Base-by-base conservation (phyloP, 2,888 invertebrate genomes). In the Anoncus sp. region DNA sequence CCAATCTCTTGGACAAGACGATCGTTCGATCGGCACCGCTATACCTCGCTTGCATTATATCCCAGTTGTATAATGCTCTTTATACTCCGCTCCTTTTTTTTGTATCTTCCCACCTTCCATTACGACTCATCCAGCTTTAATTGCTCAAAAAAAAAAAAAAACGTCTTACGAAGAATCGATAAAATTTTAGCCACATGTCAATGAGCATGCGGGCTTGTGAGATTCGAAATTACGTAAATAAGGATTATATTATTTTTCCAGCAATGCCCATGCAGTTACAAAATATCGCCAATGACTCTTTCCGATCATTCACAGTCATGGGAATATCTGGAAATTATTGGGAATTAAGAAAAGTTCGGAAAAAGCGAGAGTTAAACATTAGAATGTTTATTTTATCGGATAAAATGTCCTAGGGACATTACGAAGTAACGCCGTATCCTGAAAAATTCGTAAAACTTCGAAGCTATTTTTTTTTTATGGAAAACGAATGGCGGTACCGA, bases 1-100 rank as follows among this genome's bases (percentile, higher is more conserved):
- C 83, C 85, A 87, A 88, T 88, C 87, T 83, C 78, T 86, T 83
- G 86, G 86, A 84, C 85, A 87, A 85, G 87, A 81, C 83, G 87
- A 86, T 86, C 85, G 81, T 80, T 83, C 87, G 88, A 87, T 87
- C 85, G 81, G 77, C 80, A 43, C 87, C 85, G 87, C 88, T 87
- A 87, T 83, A 84, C 82, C 70, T 35, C 14, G 84, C 85, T 82
- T 86, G 84, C 85, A 87, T 88, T 88, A 87, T 88, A 80, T 82
- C 78, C 80, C 80, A 22, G 35, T 12, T n/a, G 24, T 55, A 55
- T 70, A 62, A 77, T 66, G 74, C 75, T 80, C 76, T 76, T 79
- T 59, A 74, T 67, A 67, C 60, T 24, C 60, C 45, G 35, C 67
- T 79, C 57, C 60, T 75, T 59, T 55, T 66, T 35, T 57, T 45